Conservation (phyloP, 2,797 vertebrate genomes). For the Paedocypris micromegethes region DNA sequence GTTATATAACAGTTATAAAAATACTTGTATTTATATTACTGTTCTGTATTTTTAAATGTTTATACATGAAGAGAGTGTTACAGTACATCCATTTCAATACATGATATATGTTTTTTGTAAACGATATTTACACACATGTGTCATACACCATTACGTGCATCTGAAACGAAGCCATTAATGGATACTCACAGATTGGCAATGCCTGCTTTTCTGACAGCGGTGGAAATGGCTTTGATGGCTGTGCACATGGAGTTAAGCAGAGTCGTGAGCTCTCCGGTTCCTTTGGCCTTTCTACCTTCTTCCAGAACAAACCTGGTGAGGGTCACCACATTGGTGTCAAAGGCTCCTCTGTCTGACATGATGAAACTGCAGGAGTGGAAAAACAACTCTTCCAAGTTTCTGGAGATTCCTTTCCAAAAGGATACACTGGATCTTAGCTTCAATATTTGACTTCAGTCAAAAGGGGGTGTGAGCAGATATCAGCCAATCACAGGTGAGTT, state of each 20-base stretch:
- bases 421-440: slow-evolving; percentile 2
- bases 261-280: slow-evolving; percentile 87
- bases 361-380: slow-evolving; percentile 21
- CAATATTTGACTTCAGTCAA: slow-evolving; percentile 22
- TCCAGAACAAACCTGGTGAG: slow-evolving; percentile 90
- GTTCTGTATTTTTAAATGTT: too few species aligned
- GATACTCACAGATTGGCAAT: slow-evolving; percentile 90
- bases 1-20: too few species aligned
- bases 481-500: slow-evolving; percentile 12
- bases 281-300: slow-evolving; percentile 78
- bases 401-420: slow-evolving; percentile 1
- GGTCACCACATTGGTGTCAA: slow-evolving; percentile 89
- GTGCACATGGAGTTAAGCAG: slow-evolving; percentile 87
- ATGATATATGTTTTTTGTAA: too few species aligned
- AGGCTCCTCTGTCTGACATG: slow-evolving; percentile 80
- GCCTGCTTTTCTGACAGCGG: slow-evolving; percentile 89
- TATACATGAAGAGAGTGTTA: too few species aligned
- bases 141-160: too few species aligned
- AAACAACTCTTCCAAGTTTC: not conserved
- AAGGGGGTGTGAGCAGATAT: slow-evolving; percentile 25
- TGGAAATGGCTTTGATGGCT: slow-evolving; percentile 88
- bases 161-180: not conserved
- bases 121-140: too few species aligned
- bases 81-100: too few species aligned
- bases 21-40: too few species aligned